Evolutionary conservation across 2,888 invertebrate species (phyloP).

Genomic region (Acheta domesticus): DNA sequence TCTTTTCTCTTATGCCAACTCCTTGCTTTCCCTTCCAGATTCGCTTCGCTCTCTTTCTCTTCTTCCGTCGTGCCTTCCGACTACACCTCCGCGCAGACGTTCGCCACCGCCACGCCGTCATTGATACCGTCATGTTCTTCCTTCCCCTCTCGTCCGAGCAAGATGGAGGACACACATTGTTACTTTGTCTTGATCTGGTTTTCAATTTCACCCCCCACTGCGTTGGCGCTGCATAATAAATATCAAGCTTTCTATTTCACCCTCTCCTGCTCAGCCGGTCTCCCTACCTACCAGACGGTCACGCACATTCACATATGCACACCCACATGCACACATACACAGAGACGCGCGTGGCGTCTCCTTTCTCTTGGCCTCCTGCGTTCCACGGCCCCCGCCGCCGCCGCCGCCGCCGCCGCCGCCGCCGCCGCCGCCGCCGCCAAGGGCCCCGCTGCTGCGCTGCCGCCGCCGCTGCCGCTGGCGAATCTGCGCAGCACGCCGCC

Average conservation of each 20-base stretch:
- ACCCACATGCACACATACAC: too few relatives aligned
- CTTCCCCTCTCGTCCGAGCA: not conserved
- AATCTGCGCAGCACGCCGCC: not conserved
- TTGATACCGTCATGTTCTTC: not conserved
- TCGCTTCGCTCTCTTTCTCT: too few relatives aligned
- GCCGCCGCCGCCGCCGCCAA: not conserved
- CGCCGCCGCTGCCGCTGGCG: not conserved
- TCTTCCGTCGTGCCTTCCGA: too few relatives aligned
- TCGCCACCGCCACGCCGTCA: not conserved
- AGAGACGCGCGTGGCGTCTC: too few relatives aligned
- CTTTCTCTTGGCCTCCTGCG: constrained; percentile 19
- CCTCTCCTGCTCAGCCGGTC: constrained; percentile 22
- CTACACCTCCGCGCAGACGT: too few relatives aligned
- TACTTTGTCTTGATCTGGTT: constrained; percentile 31
- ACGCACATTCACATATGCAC: not conserved
- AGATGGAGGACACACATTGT: not conserved
- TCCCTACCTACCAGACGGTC: not conserved
- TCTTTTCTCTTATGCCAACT: too few relatives aligned
- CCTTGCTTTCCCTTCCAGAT: too few relatives aligned
- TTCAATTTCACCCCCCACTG: constrained; percentile 31
- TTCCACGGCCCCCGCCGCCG: not conserved
- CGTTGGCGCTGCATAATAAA: constrained; percentile 38
- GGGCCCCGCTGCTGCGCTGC: not conserved
- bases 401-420: too few relatives aligned
- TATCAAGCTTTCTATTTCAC: constrained; percentile 24